phyloP scores from a whole-genome alignment of 2,113 vertebrate genomes.

The Chloroceryle aenea region DNA sequence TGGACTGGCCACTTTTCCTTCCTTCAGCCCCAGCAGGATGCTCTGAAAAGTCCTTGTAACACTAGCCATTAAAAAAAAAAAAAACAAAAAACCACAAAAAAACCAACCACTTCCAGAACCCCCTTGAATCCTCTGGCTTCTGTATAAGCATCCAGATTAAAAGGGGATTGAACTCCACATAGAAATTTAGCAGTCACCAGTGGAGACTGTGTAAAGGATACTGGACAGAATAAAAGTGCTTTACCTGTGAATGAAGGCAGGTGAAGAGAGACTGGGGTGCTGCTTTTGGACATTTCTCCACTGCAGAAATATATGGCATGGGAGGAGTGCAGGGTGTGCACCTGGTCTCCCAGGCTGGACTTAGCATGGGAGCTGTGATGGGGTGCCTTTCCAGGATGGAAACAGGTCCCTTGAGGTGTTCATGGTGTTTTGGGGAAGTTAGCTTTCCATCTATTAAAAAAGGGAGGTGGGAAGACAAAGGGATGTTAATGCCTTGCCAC shows the following conservation, averaged over 20 bases:
- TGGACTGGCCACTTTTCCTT: not conserved
- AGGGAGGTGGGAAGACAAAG: not conserved
- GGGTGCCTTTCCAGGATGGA: not conserved
- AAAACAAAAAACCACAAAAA: not conserved
- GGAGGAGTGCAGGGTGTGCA: not conserved
- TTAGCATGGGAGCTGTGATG: not conserved
- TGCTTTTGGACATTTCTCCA: not conserved
- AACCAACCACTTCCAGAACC: not conserved
- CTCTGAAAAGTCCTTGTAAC: not conserved
- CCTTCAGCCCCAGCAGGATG: not conserved
- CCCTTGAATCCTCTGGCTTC: not conserved
- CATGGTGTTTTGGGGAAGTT: not conserved
- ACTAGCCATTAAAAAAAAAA: not conserved
- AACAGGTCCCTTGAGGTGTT: not conserved
- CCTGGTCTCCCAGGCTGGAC: not conserved
- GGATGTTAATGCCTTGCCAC: not conserved
- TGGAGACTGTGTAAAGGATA: not conserved
- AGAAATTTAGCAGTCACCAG: not conserved
- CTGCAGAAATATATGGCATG: fast-evolving
- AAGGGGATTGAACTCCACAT: not conserved
- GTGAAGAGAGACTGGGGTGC: not conserved
- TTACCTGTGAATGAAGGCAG: not conserved
- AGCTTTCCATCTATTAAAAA: not conserved
- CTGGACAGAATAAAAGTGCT: not conserved
- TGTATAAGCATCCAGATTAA: not conserved